A percentile compares a stretch with the other conserved stretches of the same genome.
These are phyloP conservation scores for Limosa lapponica DNA, from an alignment of 2,797 vertebrate genomes.

Conservation along the genomic window DNA sequence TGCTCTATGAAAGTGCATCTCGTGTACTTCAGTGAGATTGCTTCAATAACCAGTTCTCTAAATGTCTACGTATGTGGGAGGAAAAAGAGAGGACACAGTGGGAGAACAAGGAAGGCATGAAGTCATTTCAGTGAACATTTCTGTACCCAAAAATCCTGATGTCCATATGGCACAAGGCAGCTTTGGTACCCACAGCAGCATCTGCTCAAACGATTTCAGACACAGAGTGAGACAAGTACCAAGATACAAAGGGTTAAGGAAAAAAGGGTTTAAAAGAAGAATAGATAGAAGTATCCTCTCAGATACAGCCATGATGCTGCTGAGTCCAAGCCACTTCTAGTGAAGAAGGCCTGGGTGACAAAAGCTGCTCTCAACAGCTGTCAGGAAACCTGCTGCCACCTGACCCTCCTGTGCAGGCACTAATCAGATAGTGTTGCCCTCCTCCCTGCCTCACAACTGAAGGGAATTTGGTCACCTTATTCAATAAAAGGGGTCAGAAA, in stretches of 20 bases:
- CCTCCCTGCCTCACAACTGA: neutral
- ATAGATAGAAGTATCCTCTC: neutral
- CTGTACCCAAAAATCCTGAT: neutral
- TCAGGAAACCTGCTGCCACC: neutral
- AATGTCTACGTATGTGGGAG: neutral
- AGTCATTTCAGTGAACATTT: neutral
- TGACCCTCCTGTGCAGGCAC: no score
- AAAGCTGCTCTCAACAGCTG: neutral
- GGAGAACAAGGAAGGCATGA: neutral
- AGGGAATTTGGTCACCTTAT: neutral
- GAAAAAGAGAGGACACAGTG: neutral
- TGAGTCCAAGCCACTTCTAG: neutral
- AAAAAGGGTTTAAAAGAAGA: neutral
- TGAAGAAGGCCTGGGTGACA: neutral
- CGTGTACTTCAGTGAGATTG: neutral
- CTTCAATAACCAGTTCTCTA: neutral
- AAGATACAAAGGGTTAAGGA: neutral
- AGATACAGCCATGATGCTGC: neutral
- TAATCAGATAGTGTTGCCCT: neutral
- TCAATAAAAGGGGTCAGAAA: neutral
- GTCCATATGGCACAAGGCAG: neutral
- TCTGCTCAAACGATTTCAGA: neutral
- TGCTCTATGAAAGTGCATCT: neutral
- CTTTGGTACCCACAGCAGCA: neutral
- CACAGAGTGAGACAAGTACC: neutral